Evolutionary conservation across 30 jellyfish, hydroid and myxozoan genomes (phyloP).

Genomic region (Mastigias papua): DNA sequence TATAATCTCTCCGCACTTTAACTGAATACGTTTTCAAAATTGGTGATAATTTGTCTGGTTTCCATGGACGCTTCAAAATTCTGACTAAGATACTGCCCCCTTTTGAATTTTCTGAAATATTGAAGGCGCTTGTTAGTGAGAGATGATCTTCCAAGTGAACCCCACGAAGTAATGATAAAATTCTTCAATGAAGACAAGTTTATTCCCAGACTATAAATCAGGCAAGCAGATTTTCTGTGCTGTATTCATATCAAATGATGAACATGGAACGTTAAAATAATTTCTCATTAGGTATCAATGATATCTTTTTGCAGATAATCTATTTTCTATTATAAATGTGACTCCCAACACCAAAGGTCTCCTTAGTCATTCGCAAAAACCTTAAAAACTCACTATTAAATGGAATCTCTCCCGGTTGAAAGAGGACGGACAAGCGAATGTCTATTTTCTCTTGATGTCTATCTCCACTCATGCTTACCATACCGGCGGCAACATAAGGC

Average conservation of each 20-base stretch:
- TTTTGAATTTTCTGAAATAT: slow-evolving; percentile 1
- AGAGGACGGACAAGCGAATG: slow-evolving; percentile 4
- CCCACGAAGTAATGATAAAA: no score
- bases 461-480: slow-evolving; percentile 44
- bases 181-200: no score
- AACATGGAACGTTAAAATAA: no score
- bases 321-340: no score
- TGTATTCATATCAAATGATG: no score
- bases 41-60: slow-evolving; percentile 63
- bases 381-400: neutral
- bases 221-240: no score
- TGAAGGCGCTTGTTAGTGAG: neutral
- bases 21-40: slow-evolving; percentile 47
- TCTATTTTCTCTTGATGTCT: neutral
- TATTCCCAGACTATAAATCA: no score
- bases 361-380: no score
- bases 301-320: no score
- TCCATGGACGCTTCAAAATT: slow-evolving; percentile 74
- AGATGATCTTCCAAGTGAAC: neutral
- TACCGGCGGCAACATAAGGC: slow-evolving; percentile 58
- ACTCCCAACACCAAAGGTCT: no score
- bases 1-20: slow-evolving; percentile 33
- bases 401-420: neutral
- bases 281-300: no score
- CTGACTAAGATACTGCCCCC: slow-evolving; percentile 19